These are phyloP conservation scores for Macquaria australasica DNA, from an alignment of 2,113 vertebrate species.

Conservation along the genomic window DNA sequence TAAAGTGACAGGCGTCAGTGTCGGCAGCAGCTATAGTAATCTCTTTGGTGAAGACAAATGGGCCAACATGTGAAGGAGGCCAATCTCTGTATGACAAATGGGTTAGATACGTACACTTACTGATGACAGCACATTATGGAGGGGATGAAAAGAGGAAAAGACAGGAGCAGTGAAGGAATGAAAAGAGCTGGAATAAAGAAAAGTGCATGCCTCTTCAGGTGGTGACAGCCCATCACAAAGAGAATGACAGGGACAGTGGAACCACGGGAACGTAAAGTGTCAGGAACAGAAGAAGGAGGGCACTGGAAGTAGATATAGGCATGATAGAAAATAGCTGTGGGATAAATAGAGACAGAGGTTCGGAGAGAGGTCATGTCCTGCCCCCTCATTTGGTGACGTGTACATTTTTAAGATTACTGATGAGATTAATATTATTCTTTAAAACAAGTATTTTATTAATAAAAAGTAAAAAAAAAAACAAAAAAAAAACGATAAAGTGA, in stretches of 20 bases:
- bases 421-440: neutral
- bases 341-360: neutral
- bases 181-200: slow-evolving; percentile 26
- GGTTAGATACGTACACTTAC: slow-evolving; percentile 24
- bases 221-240: slow-evolving; percentile 24
- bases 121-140: slow-evolving; percentile 48
- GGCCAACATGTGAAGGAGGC: slow-evolving; percentile 28
- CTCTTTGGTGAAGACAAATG: slow-evolving; percentile 66
- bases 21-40: slow-evolving; percentile 6
- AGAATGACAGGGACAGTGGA: neutral
- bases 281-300: neutral
- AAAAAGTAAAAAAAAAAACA: too few species aligned
- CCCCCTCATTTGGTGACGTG: too few species aligned
- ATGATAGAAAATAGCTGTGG: too few species aligned
- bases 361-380: neutral
- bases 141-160: slow-evolving; percentile 18
- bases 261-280: neutral
- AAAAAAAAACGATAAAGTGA: too few species aligned
- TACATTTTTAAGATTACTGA: too few species aligned
- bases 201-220: neutral
- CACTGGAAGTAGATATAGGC: neutral
- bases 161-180: slow-evolving; percentile 22
- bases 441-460: too few species aligned
- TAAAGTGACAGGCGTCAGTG: slow-evolving; percentile 28
- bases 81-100: slow-evolving; percentile 27